Conservation (phyloP, 2,797 vertebrate genomes). For the Syndactyla subalaris region DNA sequence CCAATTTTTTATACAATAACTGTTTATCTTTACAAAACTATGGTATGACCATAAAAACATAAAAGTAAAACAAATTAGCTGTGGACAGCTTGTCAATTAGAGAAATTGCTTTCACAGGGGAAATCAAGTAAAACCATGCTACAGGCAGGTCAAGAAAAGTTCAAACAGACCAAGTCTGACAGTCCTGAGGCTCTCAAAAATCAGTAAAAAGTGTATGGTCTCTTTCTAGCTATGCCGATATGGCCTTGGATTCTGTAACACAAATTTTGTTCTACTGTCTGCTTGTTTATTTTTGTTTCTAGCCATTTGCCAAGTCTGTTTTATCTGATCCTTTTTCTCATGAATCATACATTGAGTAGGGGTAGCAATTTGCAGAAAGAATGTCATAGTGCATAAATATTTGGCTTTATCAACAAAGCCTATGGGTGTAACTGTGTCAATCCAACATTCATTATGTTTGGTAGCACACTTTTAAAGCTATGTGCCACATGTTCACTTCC, state of each 20-base stretch:
- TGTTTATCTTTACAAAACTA: not conserved
- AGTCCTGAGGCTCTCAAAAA: not conserved
- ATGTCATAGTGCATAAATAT: conserved; percentile 51
- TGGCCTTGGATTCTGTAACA: not conserved
- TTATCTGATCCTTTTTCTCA: conserved; percentile 31
- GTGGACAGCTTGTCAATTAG: not conserved
- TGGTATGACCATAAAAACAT: not conserved
- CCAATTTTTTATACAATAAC: not conserved
- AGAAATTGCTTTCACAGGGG: not conserved
- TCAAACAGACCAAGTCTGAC: not conserved
- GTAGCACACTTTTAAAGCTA: conserved; percentile 21
- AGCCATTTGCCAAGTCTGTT: conserved; percentile 21
- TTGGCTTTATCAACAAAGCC: conserved; percentile 61
- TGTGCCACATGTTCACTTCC: conserved; percentile 40
- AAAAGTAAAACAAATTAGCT: not conserved
- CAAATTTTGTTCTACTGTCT: not conserved
- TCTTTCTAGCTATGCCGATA: not conserved
- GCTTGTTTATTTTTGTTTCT: conserved; percentile 24
- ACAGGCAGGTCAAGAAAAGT: not conserved
- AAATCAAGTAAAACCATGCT: not conserved
- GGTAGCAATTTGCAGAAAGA: conserved; percentile 39
- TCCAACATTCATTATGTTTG: conserved; percentile 31
- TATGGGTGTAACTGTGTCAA: conserved; percentile 53
- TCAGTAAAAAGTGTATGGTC: not conserved
- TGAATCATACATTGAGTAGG: conserved; percentile 45